Evolutionary conservation across 2,113 vertebrate genomes (phyloP), one percentile per base, ranked within the genome.

Genomic region (Eulemur rufifrons): DNA sequence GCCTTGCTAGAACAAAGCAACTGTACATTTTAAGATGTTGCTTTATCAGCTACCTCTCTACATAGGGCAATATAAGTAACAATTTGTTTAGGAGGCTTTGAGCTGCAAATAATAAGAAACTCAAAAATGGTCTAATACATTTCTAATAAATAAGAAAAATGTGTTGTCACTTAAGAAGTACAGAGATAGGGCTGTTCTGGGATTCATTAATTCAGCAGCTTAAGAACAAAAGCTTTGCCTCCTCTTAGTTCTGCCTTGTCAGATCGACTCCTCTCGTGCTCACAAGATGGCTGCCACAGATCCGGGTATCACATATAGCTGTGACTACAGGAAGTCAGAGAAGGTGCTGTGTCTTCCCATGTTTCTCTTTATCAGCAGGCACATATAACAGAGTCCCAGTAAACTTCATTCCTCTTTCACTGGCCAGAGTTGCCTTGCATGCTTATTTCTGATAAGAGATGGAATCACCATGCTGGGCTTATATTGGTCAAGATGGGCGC

Each of bases 51-150:
- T 64, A 23, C 71, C 68, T 85, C 87, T 90, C 82, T 64, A 88
- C 82, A 50, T 18, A 81, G n/a, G 25, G 23, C 73, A 76, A 25
- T 52, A 9, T 81, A 76, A 86, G 21, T 64, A 76, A 86, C 27
- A 12, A 50, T 88, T 92, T 64, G 20, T 91, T 89, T 82, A 91
- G 77, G 29, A 39, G 80, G 68, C 64, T 94, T 86, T 81, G 66
- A 50, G 66, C 61, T 80, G 27, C 83, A 85, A 45, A 77, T 88
- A 95, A 47, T n/a, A 29, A 84, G n/a, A 82, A 52, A 52, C 25
- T 86, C 69, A 86, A 91, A 96, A 91, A 78, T 64, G 14, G 10
- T 54, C 50, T 86, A 42, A 56, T 61, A n/a, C 6, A 68, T 59
- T 87, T 87, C 64, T 77, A 76, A 83, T 37, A 76, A 84, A 52